Evolutionary conservation across 2,113 vertebrate species (phyloP).

Genomic region (Leptocoma aspasia): DNA sequence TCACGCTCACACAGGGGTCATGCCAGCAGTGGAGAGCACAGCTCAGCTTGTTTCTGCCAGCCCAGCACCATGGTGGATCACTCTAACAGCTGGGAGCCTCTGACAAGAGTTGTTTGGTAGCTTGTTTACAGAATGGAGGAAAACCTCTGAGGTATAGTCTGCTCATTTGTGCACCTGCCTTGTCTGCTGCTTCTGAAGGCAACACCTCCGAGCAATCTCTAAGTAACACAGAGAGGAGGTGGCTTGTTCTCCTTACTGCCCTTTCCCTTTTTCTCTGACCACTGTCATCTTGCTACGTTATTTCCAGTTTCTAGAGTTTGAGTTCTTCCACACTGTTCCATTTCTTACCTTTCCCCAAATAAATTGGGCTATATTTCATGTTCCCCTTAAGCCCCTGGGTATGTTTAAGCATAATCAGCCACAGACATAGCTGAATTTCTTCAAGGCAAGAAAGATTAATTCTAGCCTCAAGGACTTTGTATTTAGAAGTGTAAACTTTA

Average conservation of each 20-base stretch:
- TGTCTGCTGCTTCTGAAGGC: background rate
- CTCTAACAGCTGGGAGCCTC: background rate
- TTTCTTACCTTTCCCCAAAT: background rate
- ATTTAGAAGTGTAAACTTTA: background rate
- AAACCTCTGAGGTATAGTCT: background rate
- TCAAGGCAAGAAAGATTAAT: background rate
- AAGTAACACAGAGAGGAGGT: background rate
- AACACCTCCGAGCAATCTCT: background rate
- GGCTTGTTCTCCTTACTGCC: background rate
- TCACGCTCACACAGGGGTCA: background rate
- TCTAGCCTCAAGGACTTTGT: background rate
- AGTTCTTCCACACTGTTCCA: background rate
- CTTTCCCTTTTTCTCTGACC: background rate
- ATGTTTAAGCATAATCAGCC: background rate
- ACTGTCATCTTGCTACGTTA: background rate
- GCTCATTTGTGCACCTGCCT: rapidly evolving
- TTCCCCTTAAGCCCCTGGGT: background rate
- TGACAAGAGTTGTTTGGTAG: background rate
- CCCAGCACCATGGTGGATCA: rapidly evolving
- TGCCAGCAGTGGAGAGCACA: background rate
- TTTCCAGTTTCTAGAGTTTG: background rate
- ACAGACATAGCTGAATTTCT: background rate
- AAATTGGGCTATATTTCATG: background rate
- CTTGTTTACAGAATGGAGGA: background rate
- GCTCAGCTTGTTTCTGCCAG: background rate